These are phyloP conservation scores for Alfaro cultratus DNA, from an alignment of 2,797 vertebrate genomes.

Conservation along the genomic window DNA sequence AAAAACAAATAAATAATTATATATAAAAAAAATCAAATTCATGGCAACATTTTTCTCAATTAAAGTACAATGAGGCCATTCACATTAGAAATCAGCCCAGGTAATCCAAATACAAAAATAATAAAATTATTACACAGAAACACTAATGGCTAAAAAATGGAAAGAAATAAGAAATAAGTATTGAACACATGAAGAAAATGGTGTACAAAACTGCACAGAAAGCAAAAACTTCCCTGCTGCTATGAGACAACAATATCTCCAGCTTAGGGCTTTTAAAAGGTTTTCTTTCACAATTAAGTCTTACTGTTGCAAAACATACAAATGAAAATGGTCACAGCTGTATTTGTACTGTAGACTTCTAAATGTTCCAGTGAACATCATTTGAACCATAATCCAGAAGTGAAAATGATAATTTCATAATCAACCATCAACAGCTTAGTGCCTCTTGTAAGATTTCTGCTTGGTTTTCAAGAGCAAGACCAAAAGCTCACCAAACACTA, in stretches of 20 bases:
- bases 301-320: not conserved
- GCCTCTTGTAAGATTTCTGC: not conserved
- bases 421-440: not conserved
- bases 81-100: not conserved
- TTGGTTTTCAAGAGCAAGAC: not conserved
- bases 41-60: not conserved
- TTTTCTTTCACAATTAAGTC: not conserved
- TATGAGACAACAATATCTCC: not conserved
- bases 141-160: not conserved
- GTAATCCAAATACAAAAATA: not conserved
- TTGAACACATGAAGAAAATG: not conserved
- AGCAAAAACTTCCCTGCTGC: not conserved
- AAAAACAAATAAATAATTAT: not conserved
- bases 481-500: not conserved
- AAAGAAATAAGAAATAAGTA: not conserved
- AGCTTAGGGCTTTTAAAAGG: not conserved
- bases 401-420: not conserved
- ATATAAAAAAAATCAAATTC: not conserved
- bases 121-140: not conserved
- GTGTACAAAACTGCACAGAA: not conserved
- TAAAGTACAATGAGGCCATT: not conserved
- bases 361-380: not conserved
- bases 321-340: not conserved
- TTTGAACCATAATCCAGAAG: not conserved
- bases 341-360: not conserved